Evolutionary conservation across 1,140 invertebrate species (phyloP), one percentile per base, ranked within the genome.

Genomic region (Diuraphis noxia): DNA sequence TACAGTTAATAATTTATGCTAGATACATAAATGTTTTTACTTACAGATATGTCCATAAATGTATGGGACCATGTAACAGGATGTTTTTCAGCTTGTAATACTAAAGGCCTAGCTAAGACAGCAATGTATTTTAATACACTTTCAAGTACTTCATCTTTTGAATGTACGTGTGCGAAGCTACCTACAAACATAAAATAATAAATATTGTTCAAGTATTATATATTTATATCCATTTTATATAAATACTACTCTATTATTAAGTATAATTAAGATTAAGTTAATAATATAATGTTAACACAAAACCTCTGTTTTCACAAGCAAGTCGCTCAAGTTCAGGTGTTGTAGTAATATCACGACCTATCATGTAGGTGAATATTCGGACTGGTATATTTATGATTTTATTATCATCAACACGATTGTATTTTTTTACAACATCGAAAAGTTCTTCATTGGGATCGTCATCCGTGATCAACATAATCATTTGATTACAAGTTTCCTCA

Each of bases 401-500:
- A 38, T 95, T 95, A 40, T 25, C 21, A 38, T 46, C n/a, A 30
- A 95, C 94, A 94, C 96, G 96, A 94, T 99, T 99, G 94, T 98
- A 97, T 85, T 95, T 94, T 92, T 97, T 95, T 93, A 99, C 99
- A 21, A 99, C 96, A 92, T 96, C 96, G 46, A 98, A 98, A 86
- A 97, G 96, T 93, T 98, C 98, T 87, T 97, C 96, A 2, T 91
- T 88, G 38, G 92, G 92, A 98, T 96, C n/a, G 99, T 96, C 49
- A 98, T 99, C 99, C 1, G 99, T 99, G 82, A 99, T 96, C n/a
- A 99, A 94, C 98, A 99, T 99, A 81, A 99, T 99, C 19, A 98
- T 96, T 94, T 99, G 98, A 94, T 99, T 99, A 93, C 99, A 99
- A 23, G 95, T 95, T 49, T 94, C 94, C 81, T 94, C 92, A 21